Evolutionary conservation across 2,113 vertebrate species (phyloP).

Genomic region (Prolemur simus): DNA sequence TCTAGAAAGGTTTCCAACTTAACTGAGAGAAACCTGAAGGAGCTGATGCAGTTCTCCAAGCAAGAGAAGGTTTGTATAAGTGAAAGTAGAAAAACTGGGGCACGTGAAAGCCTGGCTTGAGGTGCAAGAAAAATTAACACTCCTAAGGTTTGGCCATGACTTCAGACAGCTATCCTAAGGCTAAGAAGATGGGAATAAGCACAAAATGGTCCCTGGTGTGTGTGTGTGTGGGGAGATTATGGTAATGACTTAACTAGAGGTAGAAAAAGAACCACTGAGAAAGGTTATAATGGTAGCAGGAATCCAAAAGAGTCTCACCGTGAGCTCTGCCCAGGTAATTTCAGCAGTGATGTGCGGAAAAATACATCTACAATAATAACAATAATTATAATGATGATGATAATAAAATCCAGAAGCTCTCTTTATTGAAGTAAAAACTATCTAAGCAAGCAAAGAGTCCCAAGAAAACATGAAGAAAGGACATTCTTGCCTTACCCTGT

Average conservation of each 20-base stretch:
- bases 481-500: not conserved
- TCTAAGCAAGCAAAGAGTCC: not conserved
- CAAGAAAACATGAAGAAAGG: not conserved
- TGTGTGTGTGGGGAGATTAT: no score
- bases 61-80: not conserved
- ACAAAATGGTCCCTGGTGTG: not conserved
- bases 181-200: not conserved
- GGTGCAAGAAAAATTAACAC: not conserved
- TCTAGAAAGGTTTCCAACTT: not conserved
- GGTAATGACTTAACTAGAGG: not conserved
- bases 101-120: not conserved
- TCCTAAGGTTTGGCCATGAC: not conserved
- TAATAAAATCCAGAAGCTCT: not conserved
- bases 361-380: not conserved
- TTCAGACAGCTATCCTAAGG: not conserved
- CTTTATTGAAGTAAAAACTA: not conserved
- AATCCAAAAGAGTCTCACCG: not conserved
- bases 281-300: not conserved
- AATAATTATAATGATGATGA: not conserved
- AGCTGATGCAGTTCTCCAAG: rapidly evolving
- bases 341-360: not conserved
- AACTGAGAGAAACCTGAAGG: not conserved
- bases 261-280: not conserved
- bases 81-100: not conserved
- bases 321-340: not conserved